Evolutionary conservation across 2,888 invertebrate species (phyloP).

Genomic region (Polyploca ridens): DNA sequence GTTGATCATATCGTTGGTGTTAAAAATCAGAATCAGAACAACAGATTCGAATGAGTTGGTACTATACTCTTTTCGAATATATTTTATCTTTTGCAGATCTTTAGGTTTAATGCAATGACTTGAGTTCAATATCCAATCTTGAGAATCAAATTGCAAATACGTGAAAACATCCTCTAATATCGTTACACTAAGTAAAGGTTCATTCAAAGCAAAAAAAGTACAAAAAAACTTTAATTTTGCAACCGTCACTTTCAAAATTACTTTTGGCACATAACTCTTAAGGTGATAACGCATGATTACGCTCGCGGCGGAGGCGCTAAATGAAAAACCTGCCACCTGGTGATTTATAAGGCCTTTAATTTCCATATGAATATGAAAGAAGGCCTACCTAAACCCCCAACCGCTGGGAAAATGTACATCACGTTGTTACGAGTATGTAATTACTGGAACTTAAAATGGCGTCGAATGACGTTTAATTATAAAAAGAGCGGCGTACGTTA

Average conservation of each 20-base stretch:
- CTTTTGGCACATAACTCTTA: constrained; percentile 38
- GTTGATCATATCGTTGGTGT: not conserved
- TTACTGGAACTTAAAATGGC: not conserved
- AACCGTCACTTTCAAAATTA: constrained; percentile 36
- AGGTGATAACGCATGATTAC: constrained; percentile 49
- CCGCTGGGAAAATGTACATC: not conserved
- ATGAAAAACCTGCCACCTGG: constrained; percentile 58
- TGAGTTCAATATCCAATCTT: no score
- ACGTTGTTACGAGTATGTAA: not conserved
- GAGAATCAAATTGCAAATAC: no score
- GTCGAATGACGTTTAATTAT: not conserved
- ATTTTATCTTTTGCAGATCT: no score
- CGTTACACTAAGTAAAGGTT: not conserved
- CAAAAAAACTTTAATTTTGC: constrained; percentile 15
- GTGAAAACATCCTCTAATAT: no score
- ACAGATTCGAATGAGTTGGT: no score
- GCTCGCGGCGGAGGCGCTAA: constrained; percentile 33
- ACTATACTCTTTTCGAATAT: no score
- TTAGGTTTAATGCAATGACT: no score
- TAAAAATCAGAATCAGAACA: not conserved
- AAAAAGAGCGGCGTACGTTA: not conserved
- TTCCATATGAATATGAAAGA: constrained; percentile 53
- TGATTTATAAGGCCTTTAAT: constrained; percentile 65
- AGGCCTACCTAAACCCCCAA: constrained; percentile 3
- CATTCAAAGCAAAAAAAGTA: not conserved